Evolutionary conservation across 2,797 vertebrate species (phyloP), one percentile per base, ranked within the genome.

Genomic region (Pyrocephalus nanus): DNA sequence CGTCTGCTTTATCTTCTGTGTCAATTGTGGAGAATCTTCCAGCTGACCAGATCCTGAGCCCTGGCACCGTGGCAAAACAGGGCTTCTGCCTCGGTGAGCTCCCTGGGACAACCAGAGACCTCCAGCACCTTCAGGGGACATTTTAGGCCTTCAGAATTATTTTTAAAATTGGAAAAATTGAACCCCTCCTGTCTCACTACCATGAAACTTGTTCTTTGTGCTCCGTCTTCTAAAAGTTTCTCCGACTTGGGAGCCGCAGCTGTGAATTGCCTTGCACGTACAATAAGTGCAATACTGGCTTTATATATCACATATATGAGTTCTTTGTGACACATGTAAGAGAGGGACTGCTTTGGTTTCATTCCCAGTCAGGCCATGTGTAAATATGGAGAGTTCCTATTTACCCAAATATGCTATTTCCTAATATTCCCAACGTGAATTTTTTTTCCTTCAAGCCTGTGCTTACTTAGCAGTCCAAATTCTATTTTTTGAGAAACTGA

Each of bases 1-100:
- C 11, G 3, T 64, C 58, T 90, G 36, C 67, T 85, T 40, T 86
- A 13, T 57, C 71, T 64, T 76, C 66, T 58, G 38, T 42, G 71
- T 54, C 67, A 47, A 0, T 25, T 51, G n/a, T 4, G 6, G 71
- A 48, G 42, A 53, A 8, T 6, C 25, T 75, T 69, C 47, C 82
- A 77, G 55, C 40, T 34, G 45, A 83, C 23, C 62, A 76, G 13
- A 26, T 50, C 6, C 69, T 25, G 75, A 27, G 51, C 15, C 42
- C 43, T 10, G 67, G 5, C 0, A 21, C 19, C 1, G 0, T 8
- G 2, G 3, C 3, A 8, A 10, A 29, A 11, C 6, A 17, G 38
- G 25, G 27, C 47, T 54, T 42, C 42, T 1, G 4, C 16, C 4
- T 32, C 8, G 2, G 34, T 2, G 8, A 53, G 57, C 8, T 10